phyloP scores from a whole-genome alignment of 2,113 vertebrate genomes.

The Furnarius figulus region DNA sequence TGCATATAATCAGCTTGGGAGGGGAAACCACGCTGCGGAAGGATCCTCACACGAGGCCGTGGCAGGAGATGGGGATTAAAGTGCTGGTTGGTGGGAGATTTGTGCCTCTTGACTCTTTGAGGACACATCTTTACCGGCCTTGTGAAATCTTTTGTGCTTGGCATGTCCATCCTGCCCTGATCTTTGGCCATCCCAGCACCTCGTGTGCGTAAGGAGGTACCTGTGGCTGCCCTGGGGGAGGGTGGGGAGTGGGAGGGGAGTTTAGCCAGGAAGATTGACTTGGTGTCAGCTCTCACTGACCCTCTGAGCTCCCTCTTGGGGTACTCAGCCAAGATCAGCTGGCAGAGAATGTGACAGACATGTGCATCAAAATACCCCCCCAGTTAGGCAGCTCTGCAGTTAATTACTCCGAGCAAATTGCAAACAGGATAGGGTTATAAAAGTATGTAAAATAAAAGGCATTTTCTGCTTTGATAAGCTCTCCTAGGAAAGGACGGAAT shows the following conservation, averaged over 20 bases:
- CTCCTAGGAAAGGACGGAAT: background rate
- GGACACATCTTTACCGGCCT: fast-evolving
- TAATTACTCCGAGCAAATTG: background rate
- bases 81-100: background rate
- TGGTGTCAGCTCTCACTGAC: background rate
- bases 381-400: background rate
- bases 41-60: background rate
- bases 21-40: background rate
- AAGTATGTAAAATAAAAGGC: background rate
- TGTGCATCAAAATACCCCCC: background rate
- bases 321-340: background rate
- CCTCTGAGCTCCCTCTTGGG: background rate
- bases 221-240: no score
- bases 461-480: background rate
- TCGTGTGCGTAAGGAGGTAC: background rate
- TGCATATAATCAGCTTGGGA: background rate
- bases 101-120: background rate
- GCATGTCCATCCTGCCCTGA: background rate
- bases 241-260: background rate
- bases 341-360: background rate
- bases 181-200: background rate
- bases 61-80: background rate
- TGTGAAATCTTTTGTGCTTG: background rate
- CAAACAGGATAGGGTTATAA: background rate
- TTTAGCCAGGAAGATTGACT: background rate